Evolutionary conservation across 2,888 invertebrate species (phyloP).

Genomic region (Volucella bombylans): DNA sequence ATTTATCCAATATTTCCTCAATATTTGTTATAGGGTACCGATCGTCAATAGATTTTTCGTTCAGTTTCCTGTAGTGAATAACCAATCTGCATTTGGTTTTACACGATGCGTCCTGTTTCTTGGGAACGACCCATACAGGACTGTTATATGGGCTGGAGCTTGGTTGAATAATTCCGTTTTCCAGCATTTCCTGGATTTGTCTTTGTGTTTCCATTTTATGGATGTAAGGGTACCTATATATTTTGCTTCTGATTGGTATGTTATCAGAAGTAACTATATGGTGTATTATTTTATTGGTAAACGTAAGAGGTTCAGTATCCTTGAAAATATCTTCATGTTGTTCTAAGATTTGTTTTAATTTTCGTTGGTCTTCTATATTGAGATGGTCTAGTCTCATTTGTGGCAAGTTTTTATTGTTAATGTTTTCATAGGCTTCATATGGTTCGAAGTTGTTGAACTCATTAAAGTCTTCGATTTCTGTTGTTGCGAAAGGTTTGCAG

Average conservation of each 20-base stretch:
- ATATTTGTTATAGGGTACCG: conserved; percentile 23
- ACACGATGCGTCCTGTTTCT: conserved; percentile 19
- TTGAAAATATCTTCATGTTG: conserved; percentile 15
- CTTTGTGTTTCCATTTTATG: conserved; percentile 16
- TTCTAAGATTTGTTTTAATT: conserved; percentile 10
- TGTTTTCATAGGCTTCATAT: neutral
- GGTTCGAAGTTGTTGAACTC: conserved; percentile 18
- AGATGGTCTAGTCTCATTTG: conserved; percentile 23
- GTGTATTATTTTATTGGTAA: conserved; percentile 22
- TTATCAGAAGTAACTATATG: conserved; percentile 2
- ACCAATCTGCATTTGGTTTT: conserved; percentile 26
- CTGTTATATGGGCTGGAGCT: conserved; percentile 10
- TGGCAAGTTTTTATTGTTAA: neutral
- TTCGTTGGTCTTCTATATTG: conserved; percentile 22
- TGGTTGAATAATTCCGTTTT: conserved; percentile 11
- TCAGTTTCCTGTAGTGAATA: conserved; percentile 20
- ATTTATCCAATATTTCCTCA: conserved; percentile 26
- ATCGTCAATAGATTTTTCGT: conserved; percentile 21
- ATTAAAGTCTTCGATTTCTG: conserved; percentile 27
- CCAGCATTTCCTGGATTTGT: conserved; percentile 28
- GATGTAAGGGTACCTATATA: conserved; percentile 22
- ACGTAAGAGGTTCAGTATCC: conserved; percentile 9
- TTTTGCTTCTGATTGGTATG: conserved; percentile 16
- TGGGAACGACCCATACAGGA: conserved; percentile 17
- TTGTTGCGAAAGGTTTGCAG: conserved; percentile 16